phyloP scores from a whole-genome alignment of 2,888 invertebrate species.

The Coleophora deauratella region DNA sequence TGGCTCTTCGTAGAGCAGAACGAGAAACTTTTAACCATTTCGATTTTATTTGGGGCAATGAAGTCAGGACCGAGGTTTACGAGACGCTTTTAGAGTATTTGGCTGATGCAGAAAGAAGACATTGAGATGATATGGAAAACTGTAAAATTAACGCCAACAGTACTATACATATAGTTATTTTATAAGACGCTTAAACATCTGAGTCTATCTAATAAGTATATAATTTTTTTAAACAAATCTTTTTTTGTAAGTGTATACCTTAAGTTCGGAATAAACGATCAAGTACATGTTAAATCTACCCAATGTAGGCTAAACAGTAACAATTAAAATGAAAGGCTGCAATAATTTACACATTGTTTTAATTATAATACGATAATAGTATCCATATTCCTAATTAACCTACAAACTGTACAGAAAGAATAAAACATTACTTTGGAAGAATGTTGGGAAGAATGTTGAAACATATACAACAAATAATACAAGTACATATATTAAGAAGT shows the following conservation, averaged over 20 bases:
- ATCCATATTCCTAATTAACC: conserved; percentile 1
- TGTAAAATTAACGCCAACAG: too few species aligned
- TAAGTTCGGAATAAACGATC: too few species aligned
- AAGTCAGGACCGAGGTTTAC: conserved; percentile 25
- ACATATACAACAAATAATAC: background rate
- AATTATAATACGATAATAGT: conserved; percentile 3
- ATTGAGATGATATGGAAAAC: too few species aligned
- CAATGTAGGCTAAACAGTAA: background rate
- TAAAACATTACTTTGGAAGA: background rate
- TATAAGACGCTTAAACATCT: too few species aligned
- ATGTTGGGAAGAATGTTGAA: background rate
- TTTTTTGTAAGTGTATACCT: too few species aligned
- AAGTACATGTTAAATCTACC: too few species aligned
- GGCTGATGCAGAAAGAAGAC: conserved; percentile 8
- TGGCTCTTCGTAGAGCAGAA: conserved; percentile 14
- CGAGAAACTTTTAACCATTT: conserved; percentile 32
- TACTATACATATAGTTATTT: too few species aligned
- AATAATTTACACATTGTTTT: background rate
- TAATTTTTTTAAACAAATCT: too few species aligned
- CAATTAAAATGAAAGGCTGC: background rate
- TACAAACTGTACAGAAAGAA: conserved; percentile 8
- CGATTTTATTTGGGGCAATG: conserved; percentile 38
- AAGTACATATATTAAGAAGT: background rate
- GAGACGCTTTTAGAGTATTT: conserved; percentile 23
- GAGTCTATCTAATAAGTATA: too few species aligned